Evolutionary conservation across 2,113 vertebrate genomes (phyloP), one percentile per base, ranked within the genome.

Genomic region (Brienomyrus brachyistius): DNA sequence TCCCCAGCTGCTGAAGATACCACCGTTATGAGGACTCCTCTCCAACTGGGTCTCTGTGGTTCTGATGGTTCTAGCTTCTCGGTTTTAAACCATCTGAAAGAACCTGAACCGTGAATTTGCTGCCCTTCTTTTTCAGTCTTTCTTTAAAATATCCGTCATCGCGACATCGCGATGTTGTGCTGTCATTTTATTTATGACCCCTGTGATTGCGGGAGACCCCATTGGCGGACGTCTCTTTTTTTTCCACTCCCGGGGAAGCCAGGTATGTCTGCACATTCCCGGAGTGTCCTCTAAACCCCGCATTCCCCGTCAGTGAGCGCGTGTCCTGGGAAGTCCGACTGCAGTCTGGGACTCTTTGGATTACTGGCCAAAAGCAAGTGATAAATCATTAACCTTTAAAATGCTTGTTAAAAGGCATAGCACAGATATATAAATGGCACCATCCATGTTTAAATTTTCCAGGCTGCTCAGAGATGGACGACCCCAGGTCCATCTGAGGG

Each of bases 301-400:
- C 86, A 88, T 56, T 88, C 54, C 86, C 86, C 51, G 86, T 50
- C 86, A 59, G 86, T 88, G 54, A 88, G 48, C 15, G 17, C 9
- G 35, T 45, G n/a, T 45, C 54, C 31, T 43, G 47, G 85, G 23
- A 47, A 82, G 77, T 82, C 35, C 13, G 35, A 5, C 35, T 43
- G 6, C 19, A 10, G 45, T 27, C 47, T 15, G 48, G 13, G 52
- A 43, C n/a, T 52, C 48, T 13, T 86, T 7, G 52, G 54, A 51
- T 17, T 40, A 15, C 35, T 23, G 27, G 52, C 15, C 52, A 43
- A 88, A 59, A 56, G 27, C 35, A n/a, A 52, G 52, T 21, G 27
- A 43, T 40, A 21, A 87, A 56, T 52, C 45, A 40, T 87, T 87
- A 56, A 87, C 31, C 11, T 48, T 15, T 86, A 52, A 52, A 86